phyloP scores from a whole-genome alignment of 2,888 invertebrate genomes.

The Acleris holmiana region DNA sequence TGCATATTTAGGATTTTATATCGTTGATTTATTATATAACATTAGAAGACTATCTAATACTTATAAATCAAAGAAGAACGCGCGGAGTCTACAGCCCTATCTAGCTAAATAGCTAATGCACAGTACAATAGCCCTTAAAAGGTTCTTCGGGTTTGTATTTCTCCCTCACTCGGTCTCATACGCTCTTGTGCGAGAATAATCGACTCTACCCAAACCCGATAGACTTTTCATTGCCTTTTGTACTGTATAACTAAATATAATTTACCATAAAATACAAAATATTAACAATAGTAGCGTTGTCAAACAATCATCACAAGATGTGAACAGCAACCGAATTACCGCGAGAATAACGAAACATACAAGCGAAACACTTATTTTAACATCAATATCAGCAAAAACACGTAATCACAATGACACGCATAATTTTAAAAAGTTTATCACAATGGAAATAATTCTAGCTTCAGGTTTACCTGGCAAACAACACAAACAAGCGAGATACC shows the following conservation, averaged over 20 bases:
- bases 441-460: slow-evolving; percentile 46
- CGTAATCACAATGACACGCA: slow-evolving; percentile 52
- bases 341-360: background rate
- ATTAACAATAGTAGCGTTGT: slow-evolving; percentile 21
- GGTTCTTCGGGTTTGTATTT: too few species aligned
- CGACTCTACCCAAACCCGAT: too few species aligned
- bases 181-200: too few species aligned
- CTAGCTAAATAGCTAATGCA: slow-evolving; percentile 13
- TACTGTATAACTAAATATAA: slow-evolving; percentile 16
- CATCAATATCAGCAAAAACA: slow-evolving; percentile 27
- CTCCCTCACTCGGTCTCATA: too few species aligned
- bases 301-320: slow-evolving; percentile 24
- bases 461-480: slow-evolving; percentile 59
- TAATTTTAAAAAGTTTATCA: slow-evolving; percentile 33
- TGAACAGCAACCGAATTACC: slow-evolving; percentile 3
- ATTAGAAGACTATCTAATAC: slow-evolving; percentile 1
- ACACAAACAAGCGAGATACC: slow-evolving; percentile 60
- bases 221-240: too few species aligned
- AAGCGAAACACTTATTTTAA: slow-evolving; percentile 25
- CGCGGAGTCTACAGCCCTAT: slow-evolving; percentile 14
- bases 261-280: slow-evolving; percentile 26
- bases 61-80: background rate
- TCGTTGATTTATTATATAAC: background rate
- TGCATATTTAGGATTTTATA: background rate
- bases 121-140: too few species aligned